Conservation (phyloP, 2,888 invertebrate species). For the Plebejus melissa region DNA sequence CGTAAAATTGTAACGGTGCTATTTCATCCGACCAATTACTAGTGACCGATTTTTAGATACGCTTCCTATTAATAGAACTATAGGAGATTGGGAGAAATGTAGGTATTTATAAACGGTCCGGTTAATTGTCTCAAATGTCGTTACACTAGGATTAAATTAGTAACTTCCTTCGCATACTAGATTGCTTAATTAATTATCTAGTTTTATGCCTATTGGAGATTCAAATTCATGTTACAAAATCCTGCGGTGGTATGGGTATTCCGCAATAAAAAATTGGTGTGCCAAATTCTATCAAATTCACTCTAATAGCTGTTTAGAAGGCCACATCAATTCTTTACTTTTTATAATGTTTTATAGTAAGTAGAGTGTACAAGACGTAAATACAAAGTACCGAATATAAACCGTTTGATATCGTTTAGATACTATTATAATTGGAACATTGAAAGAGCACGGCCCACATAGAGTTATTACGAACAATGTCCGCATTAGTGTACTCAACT, state of each 20-base stretch:
- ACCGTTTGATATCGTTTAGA: background rate
- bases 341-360: background rate
- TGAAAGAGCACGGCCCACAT: slow-evolving; percentile 14
- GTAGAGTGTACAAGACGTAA: background rate
- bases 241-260: no score
- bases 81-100: background rate
- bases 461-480: slow-evolving; percentile 18
- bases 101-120: background rate
- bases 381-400: background rate
- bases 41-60: background rate
- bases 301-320: no score
- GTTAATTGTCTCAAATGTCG: background rate
- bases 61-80: background rate
- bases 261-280: no score
- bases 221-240: background rate
- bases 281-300: no score
- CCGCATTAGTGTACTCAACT: slow-evolving; percentile 16
- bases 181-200: background rate
- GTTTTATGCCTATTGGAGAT: background rate
- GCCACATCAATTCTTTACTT: no score
- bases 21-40: background rate
- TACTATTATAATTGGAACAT: background rate
- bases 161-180: background rate
- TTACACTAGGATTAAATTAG: background rate
- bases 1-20: slow-evolving; percentile 2